Base-by-base conservation (phyloP, 2,888 invertebrate genomes). In the Buathra laborator region DNA sequence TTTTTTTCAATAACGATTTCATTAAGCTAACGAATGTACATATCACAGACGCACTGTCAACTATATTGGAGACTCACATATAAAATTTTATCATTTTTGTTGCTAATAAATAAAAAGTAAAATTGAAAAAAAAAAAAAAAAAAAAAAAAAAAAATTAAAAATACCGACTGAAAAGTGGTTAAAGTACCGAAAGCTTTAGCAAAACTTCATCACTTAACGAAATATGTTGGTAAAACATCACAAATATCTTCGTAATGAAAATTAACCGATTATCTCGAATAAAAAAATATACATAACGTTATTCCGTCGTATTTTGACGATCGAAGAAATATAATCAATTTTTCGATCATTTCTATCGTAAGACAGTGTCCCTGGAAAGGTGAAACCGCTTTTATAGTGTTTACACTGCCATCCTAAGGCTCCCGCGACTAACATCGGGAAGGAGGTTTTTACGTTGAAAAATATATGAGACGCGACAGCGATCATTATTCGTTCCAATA, bases 21-120 rank as follows among this genome's bases (percentile, higher is more conserved):
- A 62, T 67, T 72, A 71, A 79, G 75, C 75, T 64, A 82, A 59
- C 46, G n/a, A 72, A n/a, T 37, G 48, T 16, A 14, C 37, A 67
- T 78, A 59, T 53, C 66, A 37, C 29, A 12, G 46, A 19, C 29
- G 37, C 14, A 72, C 29, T 37, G n/a, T 64, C 9, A 56, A 66
- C n/a, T 9, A 71, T 71, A 66, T 82, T 77, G 19, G 16, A 19
- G 19, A 29, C n/a, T 72, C 14, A 7, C 16, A 75, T 12, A 75
- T 43, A 43, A 5, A 19, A 6, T 56, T 6, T 53, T 5, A 43
- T 19, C 19, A 5, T 43, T 37, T 37, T 71, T n/a, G n/a, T 56
- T 56, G 14, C 29, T 19, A n/a, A 56, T 24, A 4, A 56, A 24
- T 12, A 19, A 3, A 24, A 12, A 37, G 1, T 1, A 37, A 37